Evolutionary conservation across 2,888 invertebrate species (phyloP).

Genomic region (Crematogaster levior): DNA sequence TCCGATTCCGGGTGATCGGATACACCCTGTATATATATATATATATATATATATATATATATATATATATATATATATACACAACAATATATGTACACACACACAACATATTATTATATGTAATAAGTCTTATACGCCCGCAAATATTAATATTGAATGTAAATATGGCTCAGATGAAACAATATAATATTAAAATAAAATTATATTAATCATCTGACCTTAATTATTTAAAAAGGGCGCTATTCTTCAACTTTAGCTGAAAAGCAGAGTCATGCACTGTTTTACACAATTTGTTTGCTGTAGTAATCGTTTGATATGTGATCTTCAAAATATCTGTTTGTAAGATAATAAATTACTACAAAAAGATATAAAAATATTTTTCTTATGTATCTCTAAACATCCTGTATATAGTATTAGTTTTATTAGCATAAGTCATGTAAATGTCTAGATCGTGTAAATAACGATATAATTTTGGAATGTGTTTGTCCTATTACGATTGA

Average conservation of each 20-base stretch:
- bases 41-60: no score
- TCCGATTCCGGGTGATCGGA: no score
- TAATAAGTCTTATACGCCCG: no score
- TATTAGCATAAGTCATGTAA: neutral
- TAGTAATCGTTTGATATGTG: constrained; percentile 24
- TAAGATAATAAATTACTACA: constrained; percentile 63
- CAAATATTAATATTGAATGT: neutral
- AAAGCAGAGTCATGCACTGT: neutral
- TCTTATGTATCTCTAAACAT: neutral
- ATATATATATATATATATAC: no score
- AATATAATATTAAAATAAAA: neutral
- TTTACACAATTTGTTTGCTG: constrained; percentile 6
- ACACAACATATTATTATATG: no score
- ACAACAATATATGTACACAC: neutral
- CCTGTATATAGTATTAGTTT: constrained; percentile 2
- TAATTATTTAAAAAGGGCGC: neutral
- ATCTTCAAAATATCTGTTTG: constrained; percentile 32
- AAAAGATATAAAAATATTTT: neutral
- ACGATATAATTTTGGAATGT: neutral
- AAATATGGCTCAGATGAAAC: neutral
- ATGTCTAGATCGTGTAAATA: neutral
- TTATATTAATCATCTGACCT: neutral
- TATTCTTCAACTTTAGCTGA: neutral
- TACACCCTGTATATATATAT: no score
- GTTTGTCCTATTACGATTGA: neutral